phyloP scores from a whole-genome alignment of 2,797 vertebrate genomes.

The Lerista edwardsae region DNA sequence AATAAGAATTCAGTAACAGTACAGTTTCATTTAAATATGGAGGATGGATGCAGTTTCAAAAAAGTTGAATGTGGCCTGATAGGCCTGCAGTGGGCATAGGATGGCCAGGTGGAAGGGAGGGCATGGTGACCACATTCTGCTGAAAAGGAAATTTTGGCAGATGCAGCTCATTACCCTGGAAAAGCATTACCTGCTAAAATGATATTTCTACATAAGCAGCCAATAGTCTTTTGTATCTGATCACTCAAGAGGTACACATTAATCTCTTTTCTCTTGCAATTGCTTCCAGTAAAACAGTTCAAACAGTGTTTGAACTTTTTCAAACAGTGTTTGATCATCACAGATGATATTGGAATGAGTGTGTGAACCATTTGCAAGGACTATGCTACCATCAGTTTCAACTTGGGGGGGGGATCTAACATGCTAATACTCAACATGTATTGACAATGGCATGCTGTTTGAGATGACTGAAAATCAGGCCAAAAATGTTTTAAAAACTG shows the following conservation, averaged over 20 bases:
- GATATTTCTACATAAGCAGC: neutral
- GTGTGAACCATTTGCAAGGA: neutral
- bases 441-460: neutral
- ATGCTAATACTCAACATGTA: neutral
- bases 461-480: neutral
- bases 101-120: neutral
- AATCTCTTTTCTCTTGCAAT: neutral
- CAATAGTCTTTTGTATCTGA: neutral
- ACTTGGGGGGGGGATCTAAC: neutral
- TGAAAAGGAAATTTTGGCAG: constrained; percentile 3
- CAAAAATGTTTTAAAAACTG: neutral
- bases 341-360: neutral
- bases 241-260: neutral
- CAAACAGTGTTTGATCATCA: no score
- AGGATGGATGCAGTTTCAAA: neutral
- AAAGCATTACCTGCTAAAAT: neutral
- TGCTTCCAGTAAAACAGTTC: neutral
- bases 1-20: constrained; percentile 17
- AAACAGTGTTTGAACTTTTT: neutral
- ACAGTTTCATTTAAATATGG: constrained; percentile 9
- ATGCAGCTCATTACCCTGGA: neutral
- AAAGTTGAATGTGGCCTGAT: neutral
- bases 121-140: no score
- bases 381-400: neutral
- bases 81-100: neutral